phyloP scores from a whole-genome alignment of 2,113 vertebrate genomes.

The Indicator indicator region DNA sequence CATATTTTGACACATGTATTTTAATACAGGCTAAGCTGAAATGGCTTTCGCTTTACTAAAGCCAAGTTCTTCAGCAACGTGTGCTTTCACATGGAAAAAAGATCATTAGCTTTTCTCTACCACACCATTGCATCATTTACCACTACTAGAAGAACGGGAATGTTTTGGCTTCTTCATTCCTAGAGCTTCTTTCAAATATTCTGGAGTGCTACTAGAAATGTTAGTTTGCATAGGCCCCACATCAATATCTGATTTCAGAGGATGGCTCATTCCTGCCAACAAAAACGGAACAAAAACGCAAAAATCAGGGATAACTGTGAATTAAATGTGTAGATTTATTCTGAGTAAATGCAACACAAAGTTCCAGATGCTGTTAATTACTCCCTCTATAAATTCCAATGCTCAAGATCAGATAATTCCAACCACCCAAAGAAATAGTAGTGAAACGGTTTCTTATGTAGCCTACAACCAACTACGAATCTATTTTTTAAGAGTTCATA shows the following conservation, averaged over 20 bases:
- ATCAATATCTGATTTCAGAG: constrained; percentile 69
- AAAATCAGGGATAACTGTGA: constrained; percentile 1
- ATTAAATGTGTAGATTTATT: neutral
- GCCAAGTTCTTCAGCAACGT: neutral
- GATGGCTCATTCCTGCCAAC: constrained; percentile 66
- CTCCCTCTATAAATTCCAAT: neutral
- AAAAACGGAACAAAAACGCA: neutral
- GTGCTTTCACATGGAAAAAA: neutral
- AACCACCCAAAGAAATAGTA: constrained; percentile 20
- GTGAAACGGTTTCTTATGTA: neutral
- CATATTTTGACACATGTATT: neutral
- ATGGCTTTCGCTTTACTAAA: neutral
- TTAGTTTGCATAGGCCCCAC: neutral
- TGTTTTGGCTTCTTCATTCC: constrained; percentile 81
- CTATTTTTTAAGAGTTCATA: neutral
- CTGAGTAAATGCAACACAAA: constrained; percentile 7
- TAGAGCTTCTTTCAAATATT: constrained; percentile 83
- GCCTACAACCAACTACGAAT: neutral
- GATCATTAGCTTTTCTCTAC: neutral
- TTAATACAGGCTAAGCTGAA: neutral
- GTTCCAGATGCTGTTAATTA: constrained; percentile 42
- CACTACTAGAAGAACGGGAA: constrained; percentile 76
- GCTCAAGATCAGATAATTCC: neutral
- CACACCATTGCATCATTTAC: constrained; percentile 50
- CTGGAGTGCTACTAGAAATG: constrained; percentile 61